Evolutionary conservation across 30 jellyfish, hydroid and myxozoan genomes (phyloP).

Genomic region (Turritopsis rubra): DNA sequence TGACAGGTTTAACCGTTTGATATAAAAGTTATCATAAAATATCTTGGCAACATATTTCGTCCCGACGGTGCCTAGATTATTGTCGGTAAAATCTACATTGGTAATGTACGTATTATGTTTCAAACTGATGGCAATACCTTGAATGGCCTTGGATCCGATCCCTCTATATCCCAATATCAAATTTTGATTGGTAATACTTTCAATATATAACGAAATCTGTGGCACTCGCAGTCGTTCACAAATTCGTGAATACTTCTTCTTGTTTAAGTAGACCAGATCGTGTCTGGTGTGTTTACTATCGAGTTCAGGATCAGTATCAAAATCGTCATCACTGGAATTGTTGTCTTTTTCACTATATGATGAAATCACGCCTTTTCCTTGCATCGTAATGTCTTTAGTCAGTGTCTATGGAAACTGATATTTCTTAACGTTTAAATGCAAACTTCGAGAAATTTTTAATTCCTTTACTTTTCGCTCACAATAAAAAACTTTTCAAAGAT

Average conservation of each 20-base stretch:
- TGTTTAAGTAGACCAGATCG: not conserved
- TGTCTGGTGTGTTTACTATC: not conserved
- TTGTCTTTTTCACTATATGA: not conserved
- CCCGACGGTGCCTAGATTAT: slow-evolving; percentile 38
- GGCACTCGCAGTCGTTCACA: slow-evolving; percentile 47
- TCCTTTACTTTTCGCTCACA: not conserved
- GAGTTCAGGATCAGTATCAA: not conserved
- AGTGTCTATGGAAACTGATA: not conserved
- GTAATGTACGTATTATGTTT: slow-evolving; percentile 23
- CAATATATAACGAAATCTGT: slow-evolving; percentile 29
- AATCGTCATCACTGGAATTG: not conserved
- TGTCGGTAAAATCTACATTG: slow-evolving; percentile 48
- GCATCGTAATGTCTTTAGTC: not conserved
- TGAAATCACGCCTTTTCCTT: not conserved
- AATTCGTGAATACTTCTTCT: slow-evolving; percentile 9
- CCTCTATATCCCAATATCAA: slow-evolving; percentile 50
- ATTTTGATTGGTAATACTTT: slow-evolving; percentile 22
- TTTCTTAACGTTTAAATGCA: not conserved
- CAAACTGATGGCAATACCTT: slow-evolving; percentile 33
- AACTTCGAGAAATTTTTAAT: not conserved
- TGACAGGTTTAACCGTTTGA: slow-evolving; percentile 38
- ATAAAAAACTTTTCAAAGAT: not conserved
- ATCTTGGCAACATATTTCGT: slow-evolving; percentile 29
- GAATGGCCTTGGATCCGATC: slow-evolving; percentile 38
- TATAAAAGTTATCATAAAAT: slow-evolving; percentile 31